Percentiles rank a stretch among this genome's conserved stretches.
Evolutionary conservation across 2,888 invertebrate genomes (phyloP).

Genomic region (Ectemnius cavifrons): DNA sequence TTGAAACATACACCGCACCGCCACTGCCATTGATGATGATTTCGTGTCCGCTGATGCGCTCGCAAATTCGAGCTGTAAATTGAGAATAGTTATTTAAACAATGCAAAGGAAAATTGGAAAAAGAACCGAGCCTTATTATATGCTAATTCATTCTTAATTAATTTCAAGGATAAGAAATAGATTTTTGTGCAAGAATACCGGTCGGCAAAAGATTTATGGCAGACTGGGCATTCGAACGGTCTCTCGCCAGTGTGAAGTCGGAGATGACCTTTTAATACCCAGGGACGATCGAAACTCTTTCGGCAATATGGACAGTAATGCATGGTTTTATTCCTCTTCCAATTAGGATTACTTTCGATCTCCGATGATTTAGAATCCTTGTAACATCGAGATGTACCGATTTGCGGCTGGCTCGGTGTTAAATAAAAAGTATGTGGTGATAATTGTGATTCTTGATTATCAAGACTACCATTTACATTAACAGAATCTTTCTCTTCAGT

Average conservation of each 20-base stretch:
- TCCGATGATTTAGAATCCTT: conserved; percentile 38
- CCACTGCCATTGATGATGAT: conserved; percentile 85
- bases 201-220: conserved; percentile 84
- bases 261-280: conserved; percentile 85
- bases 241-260: conserved; percentile 85
- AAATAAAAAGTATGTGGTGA: conserved; percentile 46
- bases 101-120: neutral
- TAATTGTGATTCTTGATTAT: conserved; percentile 30
- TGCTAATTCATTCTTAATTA: neutral
- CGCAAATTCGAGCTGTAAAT: conserved; percentile 83
- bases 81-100: neutral
- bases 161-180: neutral
- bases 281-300: conserved; percentile 84
- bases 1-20: conserved; percentile 83
- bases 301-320: conserved; percentile 82
- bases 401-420: conserved; percentile 41
- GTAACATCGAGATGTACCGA: conserved; percentile 26
- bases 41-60: conserved; percentile 85
- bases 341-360: conserved; percentile 60
- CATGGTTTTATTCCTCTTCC: conserved; percentile 75
- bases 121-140: too few relatives aligned
- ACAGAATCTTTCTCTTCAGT: conserved; percentile 28
- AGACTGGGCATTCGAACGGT: conserved; percentile 84
- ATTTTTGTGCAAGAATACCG: conserved; percentile 75
- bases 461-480: conserved; percentile 28